phyloP scores from a whole-genome alignment of 35 echinoderm and acorn worm species.

The Heliocidaris tuberculata region DNA sequence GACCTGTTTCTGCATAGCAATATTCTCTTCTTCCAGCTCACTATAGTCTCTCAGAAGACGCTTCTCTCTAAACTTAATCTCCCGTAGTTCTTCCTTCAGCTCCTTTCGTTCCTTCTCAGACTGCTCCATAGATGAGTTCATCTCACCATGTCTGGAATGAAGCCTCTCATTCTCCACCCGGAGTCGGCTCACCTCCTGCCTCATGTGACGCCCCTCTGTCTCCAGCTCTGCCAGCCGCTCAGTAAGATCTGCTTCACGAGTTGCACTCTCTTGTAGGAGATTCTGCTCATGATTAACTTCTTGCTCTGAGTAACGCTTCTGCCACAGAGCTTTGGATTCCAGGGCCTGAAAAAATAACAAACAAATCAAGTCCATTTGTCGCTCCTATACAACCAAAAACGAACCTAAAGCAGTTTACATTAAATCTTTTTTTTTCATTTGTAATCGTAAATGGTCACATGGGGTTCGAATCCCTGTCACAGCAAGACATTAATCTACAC shows the following conservation, averaged over 20 bases:
- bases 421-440: too few species aligned
- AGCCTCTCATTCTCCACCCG: slow-evolving; percentile 85
- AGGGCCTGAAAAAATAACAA: slow-evolving; percentile 59
- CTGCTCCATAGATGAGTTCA: slow-evolving; percentile 67
- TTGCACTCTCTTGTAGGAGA: slow-evolving; percentile 87
- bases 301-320: slow-evolving; percentile 70
- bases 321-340: slow-evolving; percentile 71
- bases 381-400: too few species aligned
- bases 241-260: slow-evolving; percentile 78
- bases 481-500: too few species aligned
- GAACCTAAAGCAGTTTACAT: too few species aligned
- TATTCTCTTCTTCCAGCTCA: slow-evolving; percentile 98
- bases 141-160: slow-evolving; percentile 64
- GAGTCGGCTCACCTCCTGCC: slow-evolving; percentile 66
- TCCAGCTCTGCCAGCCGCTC: slow-evolving; percentile 73
- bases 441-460: too few species aligned
- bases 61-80: slow-evolving; percentile 84
- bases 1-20: slow-evolving; percentile 97
- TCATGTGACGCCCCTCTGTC: slow-evolving; percentile 60
- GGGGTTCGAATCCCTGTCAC: too few species aligned
- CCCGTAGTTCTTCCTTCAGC: slow-evolving; percentile 82
- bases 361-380: background rate
- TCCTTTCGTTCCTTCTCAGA: slow-evolving; percentile 65
- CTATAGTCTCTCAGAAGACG: slow-evolving; percentile 91
- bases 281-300: slow-evolving; percentile 86